phyloP scores from a whole-genome alignment of 2,888 invertebrate species.

The Seira musarum region DNA sequence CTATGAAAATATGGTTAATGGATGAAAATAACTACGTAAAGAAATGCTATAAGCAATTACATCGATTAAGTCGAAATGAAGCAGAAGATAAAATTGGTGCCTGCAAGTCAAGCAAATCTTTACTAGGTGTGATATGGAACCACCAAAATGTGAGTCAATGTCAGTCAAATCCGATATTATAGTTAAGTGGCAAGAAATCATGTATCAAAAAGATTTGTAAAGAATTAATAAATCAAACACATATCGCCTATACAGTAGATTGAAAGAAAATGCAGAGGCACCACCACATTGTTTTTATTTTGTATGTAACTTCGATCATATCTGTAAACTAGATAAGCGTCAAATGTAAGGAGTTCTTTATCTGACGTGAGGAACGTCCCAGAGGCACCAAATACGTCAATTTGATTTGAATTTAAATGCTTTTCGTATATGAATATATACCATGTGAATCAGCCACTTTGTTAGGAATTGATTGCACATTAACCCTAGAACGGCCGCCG shows the following conservation, averaged over 20 bases:
- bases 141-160: background rate
- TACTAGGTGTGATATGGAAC: background rate
- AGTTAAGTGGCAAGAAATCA: too few relatives aligned
- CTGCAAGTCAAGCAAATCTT: slow-evolving; percentile 9
- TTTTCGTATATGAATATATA: too few relatives aligned
- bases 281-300: too few relatives aligned
- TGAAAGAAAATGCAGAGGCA: too few relatives aligned
- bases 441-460: too few relatives aligned
- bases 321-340: background rate
- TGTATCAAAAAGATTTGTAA: too few relatives aligned
- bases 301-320: background rate
- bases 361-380: background rate
- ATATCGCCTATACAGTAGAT: too few relatives aligned
- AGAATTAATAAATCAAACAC: too few relatives aligned
- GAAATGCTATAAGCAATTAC: slow-evolving; percentile 22
- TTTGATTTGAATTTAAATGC: too few relatives aligned
- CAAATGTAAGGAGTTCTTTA: background rate
- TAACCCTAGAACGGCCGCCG: too few relatives aligned
- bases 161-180: too few relatives aligned
- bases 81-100: slow-evolving; percentile 11
- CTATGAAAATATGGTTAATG: background rate
- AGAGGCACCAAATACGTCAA: background rate
- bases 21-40: background rate
- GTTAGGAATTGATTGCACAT: too few relatives aligned
- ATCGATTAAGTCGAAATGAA: background rate